Percentiles rank a stretch among this genome's conserved stretches.
These are phyloP conservation scores for Xenus cinereus DNA, from an alignment of 2,113 vertebrate species.

Conservation along the genomic window DNA sequence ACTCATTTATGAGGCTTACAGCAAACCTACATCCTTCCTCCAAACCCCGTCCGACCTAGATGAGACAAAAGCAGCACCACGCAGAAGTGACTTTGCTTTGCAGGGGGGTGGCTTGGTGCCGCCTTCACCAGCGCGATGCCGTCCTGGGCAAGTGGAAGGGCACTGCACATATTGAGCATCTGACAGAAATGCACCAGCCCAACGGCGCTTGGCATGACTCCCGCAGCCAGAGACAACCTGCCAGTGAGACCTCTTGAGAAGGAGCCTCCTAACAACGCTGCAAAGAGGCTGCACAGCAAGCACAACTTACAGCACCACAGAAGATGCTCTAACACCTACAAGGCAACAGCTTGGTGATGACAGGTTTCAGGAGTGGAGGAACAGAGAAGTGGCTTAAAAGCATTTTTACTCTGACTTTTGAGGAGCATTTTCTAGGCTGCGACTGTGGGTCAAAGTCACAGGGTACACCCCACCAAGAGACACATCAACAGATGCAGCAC, in stretches of 20 bases:
- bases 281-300: neutral
- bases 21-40: neutral
- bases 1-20: neutral
- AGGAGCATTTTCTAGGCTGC: neutral
- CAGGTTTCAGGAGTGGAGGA: neutral
- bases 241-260: neutral
- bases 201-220: rapidly evolving
- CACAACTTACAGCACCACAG: neutral
- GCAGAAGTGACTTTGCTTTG: neutral
- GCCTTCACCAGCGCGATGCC: neutral
- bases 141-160: neutral
- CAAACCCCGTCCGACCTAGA: neutral
- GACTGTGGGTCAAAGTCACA: neutral
- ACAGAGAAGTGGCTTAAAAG: neutral
- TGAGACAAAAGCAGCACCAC: neutral
- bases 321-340: neutral
- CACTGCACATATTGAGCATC: neutral
- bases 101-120: neutral
- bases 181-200: neutral
- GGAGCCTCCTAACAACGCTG: neutral
- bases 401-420: neutral
- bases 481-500: neutral
- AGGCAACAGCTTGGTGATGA: neutral
- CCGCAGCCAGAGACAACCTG: neutral
- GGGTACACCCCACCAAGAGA: neutral